These are phyloP conservation scores for Orchesella cincta DNA, from an alignment of 1,140 invertebrate genomes.

Conservation along the genomic window DNA sequence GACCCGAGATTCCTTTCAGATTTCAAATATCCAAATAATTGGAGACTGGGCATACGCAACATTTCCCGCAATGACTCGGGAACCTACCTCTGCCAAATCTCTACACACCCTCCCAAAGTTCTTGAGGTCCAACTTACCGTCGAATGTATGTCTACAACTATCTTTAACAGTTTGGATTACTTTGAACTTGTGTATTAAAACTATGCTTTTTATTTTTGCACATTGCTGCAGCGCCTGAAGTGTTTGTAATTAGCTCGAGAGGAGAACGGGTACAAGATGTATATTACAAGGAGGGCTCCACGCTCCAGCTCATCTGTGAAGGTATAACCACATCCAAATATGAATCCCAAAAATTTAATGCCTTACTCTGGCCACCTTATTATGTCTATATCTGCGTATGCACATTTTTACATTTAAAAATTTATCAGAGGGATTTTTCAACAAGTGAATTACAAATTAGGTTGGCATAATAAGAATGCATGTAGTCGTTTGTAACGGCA, in stretches of 20 bases:
- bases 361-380: too few relatives aligned
- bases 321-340: conserved; percentile 30
- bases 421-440: too few relatives aligned
- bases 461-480: too few relatives aligned
- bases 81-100: conserved; percentile 81
- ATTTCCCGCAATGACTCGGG: conserved; percentile 73
- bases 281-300: conserved; percentile 50
- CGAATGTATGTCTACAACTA: conserved; percentile 63
- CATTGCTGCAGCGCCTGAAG: conserved; percentile 46
- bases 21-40: conserved; percentile 74
- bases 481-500: too few relatives aligned
- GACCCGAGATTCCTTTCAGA: conserved; percentile 46
- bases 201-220: background rate
- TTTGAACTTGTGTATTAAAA: background rate
- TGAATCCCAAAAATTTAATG: too few relatives aligned
- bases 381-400: too few relatives aligned
- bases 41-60: conserved; percentile 75
- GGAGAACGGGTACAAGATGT: conserved; percentile 48
- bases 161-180: background rate
- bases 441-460: too few relatives aligned
- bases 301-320: conserved; percentile 47
- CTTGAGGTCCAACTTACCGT: conserved; percentile 71
- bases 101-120: conserved; percentile 77
- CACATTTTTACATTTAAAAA: too few relatives aligned
- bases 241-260: conserved; percentile 48